phyloP scores from a whole-genome alignment of 2,113 vertebrate species.

The Peromyscus leucopus region DNA sequence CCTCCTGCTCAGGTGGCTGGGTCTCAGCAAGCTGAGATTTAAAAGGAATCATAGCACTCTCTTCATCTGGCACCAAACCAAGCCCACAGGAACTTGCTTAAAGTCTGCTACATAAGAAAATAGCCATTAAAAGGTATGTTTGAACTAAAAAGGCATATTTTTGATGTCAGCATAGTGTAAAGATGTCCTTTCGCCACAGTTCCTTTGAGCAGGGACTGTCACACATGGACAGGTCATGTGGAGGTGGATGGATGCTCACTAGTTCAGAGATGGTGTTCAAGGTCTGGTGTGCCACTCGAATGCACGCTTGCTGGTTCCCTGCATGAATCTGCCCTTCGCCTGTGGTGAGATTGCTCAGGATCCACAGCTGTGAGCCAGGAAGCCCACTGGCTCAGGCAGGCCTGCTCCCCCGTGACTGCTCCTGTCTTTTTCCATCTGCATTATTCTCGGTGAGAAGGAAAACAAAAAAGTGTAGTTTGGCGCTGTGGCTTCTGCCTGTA shows the following conservation, averaged over 20 bases:
- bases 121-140: not conserved
- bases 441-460: not conserved
- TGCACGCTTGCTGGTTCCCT: not conserved
- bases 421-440: too few species aligned
- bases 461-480: not conserved
- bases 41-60: not conserved
- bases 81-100: not conserved
- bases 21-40: not conserved
- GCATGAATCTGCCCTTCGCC: not conserved
- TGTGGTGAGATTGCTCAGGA: not conserved
- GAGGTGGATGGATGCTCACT: too few species aligned
- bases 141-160: not conserved
- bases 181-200: not conserved
- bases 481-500: not conserved
- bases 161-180: not conserved
- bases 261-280: not conserved
- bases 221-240: rapidly evolving
- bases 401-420: not conserved
- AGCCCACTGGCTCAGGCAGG: too few species aligned
- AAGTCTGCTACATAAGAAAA: not conserved
- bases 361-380: not conserved
- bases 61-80: not conserved
- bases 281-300: not conserved
- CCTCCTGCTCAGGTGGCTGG: not conserved
- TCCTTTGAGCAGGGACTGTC: not conserved